phyloP scores from a whole-genome alignment of 2,797 vertebrate species.

The Smutsia gigantea region DNA sequence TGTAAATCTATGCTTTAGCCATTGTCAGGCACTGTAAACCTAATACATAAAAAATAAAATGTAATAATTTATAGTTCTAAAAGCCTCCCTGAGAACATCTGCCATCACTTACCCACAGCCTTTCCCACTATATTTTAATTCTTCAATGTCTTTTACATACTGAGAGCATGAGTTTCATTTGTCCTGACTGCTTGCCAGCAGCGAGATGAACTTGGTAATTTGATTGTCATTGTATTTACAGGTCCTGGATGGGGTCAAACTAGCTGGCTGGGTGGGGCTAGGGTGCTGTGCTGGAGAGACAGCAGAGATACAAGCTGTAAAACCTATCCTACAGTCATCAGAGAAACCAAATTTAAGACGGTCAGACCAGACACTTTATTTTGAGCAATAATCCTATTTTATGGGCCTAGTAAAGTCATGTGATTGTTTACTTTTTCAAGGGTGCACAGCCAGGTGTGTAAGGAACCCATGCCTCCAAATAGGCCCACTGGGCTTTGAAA shows the following conservation, averaged over 20 bases:
- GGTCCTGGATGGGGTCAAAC: neutral
- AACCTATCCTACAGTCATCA: neutral
- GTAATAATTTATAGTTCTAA: neutral
- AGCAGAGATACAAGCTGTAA: neutral
- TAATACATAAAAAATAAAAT: neutral
- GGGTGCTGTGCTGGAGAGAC: neutral
- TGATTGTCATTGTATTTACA: neutral
- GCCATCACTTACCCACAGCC: neutral
- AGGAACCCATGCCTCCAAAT: neutral
- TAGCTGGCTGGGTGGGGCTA: neutral
- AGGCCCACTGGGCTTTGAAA: neutral
- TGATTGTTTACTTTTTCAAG: neutral
- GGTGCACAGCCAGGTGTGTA: neutral
- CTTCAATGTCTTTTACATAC: neutral
- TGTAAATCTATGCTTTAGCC: neutral
- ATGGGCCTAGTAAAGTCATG: neutral
- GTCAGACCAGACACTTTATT: neutral
- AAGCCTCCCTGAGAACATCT: neutral
- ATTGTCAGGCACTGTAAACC: neutral
- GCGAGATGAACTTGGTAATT: neutral
- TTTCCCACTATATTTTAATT: neutral
- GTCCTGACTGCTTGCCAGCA: neutral
- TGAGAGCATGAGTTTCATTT: neutral
- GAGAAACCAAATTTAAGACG: neutral
- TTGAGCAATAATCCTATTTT: neutral